Conservation (phyloP, 2,113 vertebrate species). For the western clawed frog (Xenopus tropicalis) region UCB_Xtro_10.0 CM004445.2:33874001-33874500, state of each 20-base stretch:
- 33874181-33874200: conserved; percentile 37
- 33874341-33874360: no score
- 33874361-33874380: no score
- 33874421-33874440: no score
- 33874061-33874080: conserved; percentile 16
- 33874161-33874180: conserved; percentile 40
- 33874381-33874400: no score
- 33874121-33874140: conserved; percentile 37
- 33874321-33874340: no score
- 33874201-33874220: conserved; percentile 36
- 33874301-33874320: no score
- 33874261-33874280: conserved; percentile 39
- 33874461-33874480: no score
- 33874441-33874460: no score
- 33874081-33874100: conserved; percentile 36
- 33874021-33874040: conserved; percentile 17
- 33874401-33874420: no score
- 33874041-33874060: conserved; percentile 18
- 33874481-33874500: no score
- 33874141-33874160: conserved; percentile 38
- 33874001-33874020: conserved; percentile 4
- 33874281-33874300: neutral
- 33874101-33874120: conserved; percentile 17
- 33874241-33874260: conserved; percentile 27
- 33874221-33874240: conserved; percentile 33